phyloP scores from a whole-genome alignment of 2,888 invertebrate genomes.

The Synanthedon andrenaeformis region DNA sequence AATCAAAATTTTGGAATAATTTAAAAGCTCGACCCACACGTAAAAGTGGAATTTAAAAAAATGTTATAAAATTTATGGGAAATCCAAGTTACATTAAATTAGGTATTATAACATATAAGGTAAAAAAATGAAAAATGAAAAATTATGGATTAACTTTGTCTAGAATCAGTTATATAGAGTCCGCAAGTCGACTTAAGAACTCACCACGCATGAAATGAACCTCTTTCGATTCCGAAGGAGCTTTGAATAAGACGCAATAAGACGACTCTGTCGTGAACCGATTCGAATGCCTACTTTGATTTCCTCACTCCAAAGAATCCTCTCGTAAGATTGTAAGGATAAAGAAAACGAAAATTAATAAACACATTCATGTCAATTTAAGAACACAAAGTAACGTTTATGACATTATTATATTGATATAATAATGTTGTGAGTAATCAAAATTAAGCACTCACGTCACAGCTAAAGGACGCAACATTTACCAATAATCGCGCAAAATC shows the following conservation, averaged over 20 bases:
- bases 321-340: conserved; percentile 10
- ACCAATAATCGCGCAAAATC: conserved; percentile 4
- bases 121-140: conserved; percentile 33
- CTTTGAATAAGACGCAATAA: conserved; percentile 29
- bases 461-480: neutral
- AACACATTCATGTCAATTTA: neutral
- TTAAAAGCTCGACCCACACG: conserved; percentile 48
- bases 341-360: neutral
- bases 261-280: conserved; percentile 25
- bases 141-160: conserved; percentile 21
- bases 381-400: neutral
- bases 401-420: neutral
- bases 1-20: conserved; percentile 60
- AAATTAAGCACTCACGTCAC: neutral
- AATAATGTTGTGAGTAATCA: neutral
- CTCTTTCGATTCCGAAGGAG: conserved; percentile 29
- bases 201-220: conserved; percentile 36
- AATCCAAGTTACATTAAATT: conserved; percentile 34
- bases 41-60: conserved; percentile 35
- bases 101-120: conserved; percentile 17
- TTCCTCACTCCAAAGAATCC: conserved; percentile 29
- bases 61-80: conserved; percentile 31
- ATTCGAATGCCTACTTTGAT: conserved; percentile 32
- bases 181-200: conserved; percentile 18
- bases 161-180: conserved; percentile 34